A percentile compares a stretch with the other conserved stretches of the same genome.
Evolutionary conservation across 2,113 vertebrate genomes (phyloP).

Genomic region (Eublepharis macularius): DNA sequence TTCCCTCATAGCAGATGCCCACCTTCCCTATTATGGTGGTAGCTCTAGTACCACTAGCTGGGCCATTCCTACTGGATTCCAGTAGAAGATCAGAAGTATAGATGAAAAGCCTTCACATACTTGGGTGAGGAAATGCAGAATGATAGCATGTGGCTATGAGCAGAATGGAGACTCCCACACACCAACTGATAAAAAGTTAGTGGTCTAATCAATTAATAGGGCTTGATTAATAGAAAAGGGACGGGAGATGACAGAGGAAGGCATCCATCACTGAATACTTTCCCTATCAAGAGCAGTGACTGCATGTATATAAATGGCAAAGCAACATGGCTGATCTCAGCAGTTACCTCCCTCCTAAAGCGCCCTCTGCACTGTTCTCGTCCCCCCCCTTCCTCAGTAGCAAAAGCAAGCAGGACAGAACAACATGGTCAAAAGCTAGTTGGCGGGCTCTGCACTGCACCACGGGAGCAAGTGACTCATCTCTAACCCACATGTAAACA

Average conservation of each 20-base stretch:
- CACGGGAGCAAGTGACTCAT: constrained; percentile 23
- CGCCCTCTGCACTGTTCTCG: background rate
- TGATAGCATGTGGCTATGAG: background rate
- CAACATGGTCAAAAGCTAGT: background rate
- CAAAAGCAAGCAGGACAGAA: background rate
- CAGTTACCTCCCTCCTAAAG: background rate
- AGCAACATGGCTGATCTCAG: no score
- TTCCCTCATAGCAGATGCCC: background rate
- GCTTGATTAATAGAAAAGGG: background rate
- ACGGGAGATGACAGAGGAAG: background rate
- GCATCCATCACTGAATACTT: no score
- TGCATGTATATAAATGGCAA: no score
- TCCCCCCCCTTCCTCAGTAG: background rate
- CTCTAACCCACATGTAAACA: constrained; percentile 66
- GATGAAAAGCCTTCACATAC: background rate
- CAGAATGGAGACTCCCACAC: background rate
- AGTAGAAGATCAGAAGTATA: background rate
- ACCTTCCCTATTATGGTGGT: background rate
- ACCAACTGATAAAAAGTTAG: background rate
- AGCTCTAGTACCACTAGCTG: background rate
- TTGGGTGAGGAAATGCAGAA: background rate
- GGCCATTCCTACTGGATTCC: background rate
- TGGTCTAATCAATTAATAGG: background rate
- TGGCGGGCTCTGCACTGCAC: constrained; percentile 16
- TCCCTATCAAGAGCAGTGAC: background rate